phyloP scores from a whole-genome alignment of 1,140 invertebrate genomes.

The Drosophila mayri region DNA sequence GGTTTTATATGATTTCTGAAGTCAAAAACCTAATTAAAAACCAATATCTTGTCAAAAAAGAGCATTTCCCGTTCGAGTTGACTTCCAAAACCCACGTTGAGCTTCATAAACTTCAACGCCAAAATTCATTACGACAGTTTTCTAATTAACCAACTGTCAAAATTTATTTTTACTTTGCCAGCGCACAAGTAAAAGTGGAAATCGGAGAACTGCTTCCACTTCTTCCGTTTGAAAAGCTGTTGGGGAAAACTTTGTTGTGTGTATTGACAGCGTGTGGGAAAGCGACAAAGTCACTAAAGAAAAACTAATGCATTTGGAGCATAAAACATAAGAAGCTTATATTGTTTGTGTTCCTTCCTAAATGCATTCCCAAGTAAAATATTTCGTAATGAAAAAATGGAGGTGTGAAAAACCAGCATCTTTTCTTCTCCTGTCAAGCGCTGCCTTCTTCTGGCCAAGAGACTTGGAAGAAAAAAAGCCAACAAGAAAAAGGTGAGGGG shows the following conservation, averaged over 20 bases:
- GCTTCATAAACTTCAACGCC: slow-evolving; percentile 36
- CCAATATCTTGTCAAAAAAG: not conserved
- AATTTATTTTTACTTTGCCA: slow-evolving; percentile 38
- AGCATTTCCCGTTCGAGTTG: slow-evolving; percentile 13
- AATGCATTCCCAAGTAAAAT: slow-evolving; percentile 17
- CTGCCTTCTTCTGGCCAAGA: slow-evolving; percentile 29
- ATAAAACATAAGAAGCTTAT: slow-evolving; percentile 46
- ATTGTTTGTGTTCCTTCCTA: not conserved
- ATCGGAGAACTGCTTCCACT: slow-evolving; percentile 41
- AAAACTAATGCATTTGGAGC: slow-evolving; percentile 38
- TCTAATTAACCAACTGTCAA: slow-evolving; percentile 65
- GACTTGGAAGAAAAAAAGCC: slow-evolving; percentile 14
- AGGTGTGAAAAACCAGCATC: slow-evolving; percentile 29
- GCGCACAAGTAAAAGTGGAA: slow-evolving; percentile 56
- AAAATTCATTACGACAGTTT: slow-evolving; percentile 63
- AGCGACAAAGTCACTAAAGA: slow-evolving; percentile 1
- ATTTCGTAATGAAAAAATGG: slow-evolving; percentile 20
- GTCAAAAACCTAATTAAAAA: too few relatives aligned
- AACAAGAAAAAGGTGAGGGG: slow-evolving; percentile 13
- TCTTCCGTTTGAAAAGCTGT: slow-evolving; percentile 35
- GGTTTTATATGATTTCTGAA: too few relatives aligned
- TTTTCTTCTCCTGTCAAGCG: slow-evolving; percentile 5
- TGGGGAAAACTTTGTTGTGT: slow-evolving; percentile 33
- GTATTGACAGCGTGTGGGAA: slow-evolving; percentile 61
- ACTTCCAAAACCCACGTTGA: not conserved